Conservation (phyloP, 2,113 vertebrate species). For the Semnornis frantzii region DNA sequence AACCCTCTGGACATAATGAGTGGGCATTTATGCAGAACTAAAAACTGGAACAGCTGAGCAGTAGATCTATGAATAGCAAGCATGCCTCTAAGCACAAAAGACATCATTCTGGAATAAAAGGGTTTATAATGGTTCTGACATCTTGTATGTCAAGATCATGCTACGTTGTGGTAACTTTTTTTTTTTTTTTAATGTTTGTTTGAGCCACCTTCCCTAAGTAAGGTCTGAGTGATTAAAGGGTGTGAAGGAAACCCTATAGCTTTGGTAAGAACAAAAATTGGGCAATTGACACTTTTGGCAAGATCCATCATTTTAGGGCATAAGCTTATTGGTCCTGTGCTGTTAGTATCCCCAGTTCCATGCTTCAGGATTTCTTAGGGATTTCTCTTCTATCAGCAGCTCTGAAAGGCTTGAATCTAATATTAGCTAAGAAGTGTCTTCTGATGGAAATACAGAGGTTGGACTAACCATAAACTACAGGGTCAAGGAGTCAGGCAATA, state of each 20-base stretch:
- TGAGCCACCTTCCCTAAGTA: constrained; percentile 45
- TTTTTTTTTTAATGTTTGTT: constrained; percentile 70
- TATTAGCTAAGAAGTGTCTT: constrained; percentile 15
- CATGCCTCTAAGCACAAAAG: constrained; percentile 74
- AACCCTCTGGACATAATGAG: constrained; percentile 78
- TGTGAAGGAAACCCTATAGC: constrained; percentile 11
- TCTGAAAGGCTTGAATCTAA: constrained; percentile 3
- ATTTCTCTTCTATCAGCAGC: constrained; percentile 6
- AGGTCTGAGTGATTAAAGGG: constrained; percentile 55
- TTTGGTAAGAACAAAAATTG: not conserved
- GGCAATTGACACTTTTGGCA: constrained; percentile 17
- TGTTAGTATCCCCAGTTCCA: not conserved
- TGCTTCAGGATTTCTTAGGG: constrained; percentile 8
- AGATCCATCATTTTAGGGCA: constrained; percentile 25
- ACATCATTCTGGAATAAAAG: constrained; percentile 67
- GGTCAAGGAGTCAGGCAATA: constrained; percentile 4
- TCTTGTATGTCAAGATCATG: constrained; percentile 74
- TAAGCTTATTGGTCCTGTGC: not conserved
- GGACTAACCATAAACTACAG: constrained; percentile 7
- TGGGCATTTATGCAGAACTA: constrained; percentile 81
- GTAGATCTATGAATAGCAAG: constrained; percentile 76
- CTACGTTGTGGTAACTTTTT: constrained; percentile 64
- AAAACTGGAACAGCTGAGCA: constrained; percentile 80
- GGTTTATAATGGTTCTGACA: constrained; percentile 75
- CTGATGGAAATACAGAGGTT: not conserved